Base-by-base conservation (phyloP, 2,888 invertebrate genomes). In the Mamestra brassicae region DNA sequence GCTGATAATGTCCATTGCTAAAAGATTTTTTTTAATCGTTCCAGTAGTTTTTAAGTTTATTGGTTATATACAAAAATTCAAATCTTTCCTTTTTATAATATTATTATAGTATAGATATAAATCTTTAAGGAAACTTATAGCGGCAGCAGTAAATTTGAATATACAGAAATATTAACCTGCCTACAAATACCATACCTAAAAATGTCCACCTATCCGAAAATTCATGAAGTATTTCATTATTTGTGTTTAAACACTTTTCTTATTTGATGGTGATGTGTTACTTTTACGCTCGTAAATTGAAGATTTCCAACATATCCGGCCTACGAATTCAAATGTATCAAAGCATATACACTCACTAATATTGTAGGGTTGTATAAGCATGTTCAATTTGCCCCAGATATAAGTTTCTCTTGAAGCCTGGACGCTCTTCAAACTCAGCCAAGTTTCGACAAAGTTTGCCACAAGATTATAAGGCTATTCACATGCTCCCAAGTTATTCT, bases 401-500 rank as follows among this genome's bases (percentile, higher is more conserved):
- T 65, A 70, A 36, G 57, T 63, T 66, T 54, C 17, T 71, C 47
- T 57, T 54, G 13, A 68, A 74, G 38, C n/a, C 34, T 66, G 54
- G 17, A 55, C 65, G 68, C 38, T 72, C 57, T 70, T 64, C 58
- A 68, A 78, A 74, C 67, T 69, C 3, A 10, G 10, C 60, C 11
- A 64, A 83, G 83, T 74, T 74, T 60, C 68, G 5, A 15, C 47
- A 47, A 81, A 81, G 58, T 83, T 68, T 7, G 17, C 70, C 60
- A n/a, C 65, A 69, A 71, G 62, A 50, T 71, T 83, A 61, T 54
- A 71, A 62, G 58, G 58, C 79, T 74, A 79, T 71, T 69, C 71
- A 74, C 50, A 74, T 71, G 68, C 65, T 71, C 26, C 15, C 34
- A 71, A 78, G 64, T 68, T 78, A 36, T 64, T 78, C 57, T 42